Evolutionary conservation across 2,888 invertebrate species (phyloP), one percentile per base, ranked within the genome.

Genomic region (Lasioglossum marginatum): DNA sequence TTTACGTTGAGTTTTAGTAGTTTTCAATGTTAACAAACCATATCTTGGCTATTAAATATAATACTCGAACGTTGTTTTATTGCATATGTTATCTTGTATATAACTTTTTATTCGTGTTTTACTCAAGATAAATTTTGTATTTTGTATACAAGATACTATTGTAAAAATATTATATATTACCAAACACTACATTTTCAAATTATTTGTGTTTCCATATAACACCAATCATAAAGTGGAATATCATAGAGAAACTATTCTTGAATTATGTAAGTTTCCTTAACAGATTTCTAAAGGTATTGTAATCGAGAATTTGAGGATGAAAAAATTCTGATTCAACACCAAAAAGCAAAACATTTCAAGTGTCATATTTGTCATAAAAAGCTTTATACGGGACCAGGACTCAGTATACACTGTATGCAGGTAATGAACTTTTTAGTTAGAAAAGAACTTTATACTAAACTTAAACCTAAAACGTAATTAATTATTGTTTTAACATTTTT

Each of bases 321-420:
- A 95, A 99, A 99, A 96, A 99, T 99, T 95, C 96, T 99, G 81
- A 99, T 99, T 91, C 99, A 99, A 95, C 99, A 99, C 95, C 99
- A 99, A 95, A 99, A 99, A 95, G 99, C 99, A 74, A 99, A 99
- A 96, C 99, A 99, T 96, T 99, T 99, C 95, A 99, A 99, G 96
- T 99, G 99, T 96, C 99, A 99, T 96, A 99, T 99, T 95, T 99
- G 99, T 96, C 99, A 99, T 96, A 99, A 99, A 96, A 99, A 99
- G 96, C 96, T 99, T 91, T 99, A 99, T 95, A 99, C 99, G 79
- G 99, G 99, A 83, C 99, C 99, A 87, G 99, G 99, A 70, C 96
- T 99, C 92, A 99, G 99, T 92, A 99, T 99, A 96, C 99, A 99
- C 96, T 99, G 99, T 96, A 99, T 99, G 99, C 99, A 99, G 97